Evolutionary conservation across 2,888 invertebrate species (phyloP).

Genomic region (Atrina japonica): DNA sequence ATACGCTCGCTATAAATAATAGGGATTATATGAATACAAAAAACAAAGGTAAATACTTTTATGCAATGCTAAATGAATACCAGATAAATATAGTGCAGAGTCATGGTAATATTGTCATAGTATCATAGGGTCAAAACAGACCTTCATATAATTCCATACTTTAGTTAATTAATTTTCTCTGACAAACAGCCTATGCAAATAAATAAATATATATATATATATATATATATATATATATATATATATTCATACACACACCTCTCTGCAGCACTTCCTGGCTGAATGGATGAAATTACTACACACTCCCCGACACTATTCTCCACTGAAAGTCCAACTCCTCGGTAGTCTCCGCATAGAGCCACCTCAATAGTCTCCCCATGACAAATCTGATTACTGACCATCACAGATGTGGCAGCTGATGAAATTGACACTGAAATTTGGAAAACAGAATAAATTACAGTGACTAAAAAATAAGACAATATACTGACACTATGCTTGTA

Average conservation of each 20-base stretch:
- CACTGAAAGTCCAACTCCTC: constrained; percentile 83
- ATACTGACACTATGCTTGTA: background rate
- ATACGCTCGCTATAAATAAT: too few species aligned
- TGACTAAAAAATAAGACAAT: background rate
- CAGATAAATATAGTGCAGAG: too few species aligned
- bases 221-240: too few species aligned
- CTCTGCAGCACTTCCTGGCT: constrained; percentile 84
- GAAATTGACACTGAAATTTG: constrained; percentile 70
- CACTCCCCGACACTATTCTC: constrained; percentile 79
- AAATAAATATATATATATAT: too few species aligned
- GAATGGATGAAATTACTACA: constrained; percentile 82
- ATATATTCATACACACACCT: constrained; percentile 80
- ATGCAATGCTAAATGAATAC: too few species aligned
- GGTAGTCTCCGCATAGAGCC: constrained; percentile 82
- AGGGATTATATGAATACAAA: too few species aligned
- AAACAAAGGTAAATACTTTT: too few species aligned
- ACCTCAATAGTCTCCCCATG: constrained; percentile 84
- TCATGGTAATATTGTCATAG: too few species aligned
- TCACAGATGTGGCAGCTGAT: constrained; percentile 68
- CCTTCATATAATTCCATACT: too few species aligned
- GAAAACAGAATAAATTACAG: background rate
- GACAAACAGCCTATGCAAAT: too few species aligned
- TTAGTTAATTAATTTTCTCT: too few species aligned
- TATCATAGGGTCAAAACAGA: too few species aligned
- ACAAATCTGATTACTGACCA: constrained; percentile 80